Conservation (phyloP, 2,888 invertebrate species). For the Synergus laeviventris region DNA sequence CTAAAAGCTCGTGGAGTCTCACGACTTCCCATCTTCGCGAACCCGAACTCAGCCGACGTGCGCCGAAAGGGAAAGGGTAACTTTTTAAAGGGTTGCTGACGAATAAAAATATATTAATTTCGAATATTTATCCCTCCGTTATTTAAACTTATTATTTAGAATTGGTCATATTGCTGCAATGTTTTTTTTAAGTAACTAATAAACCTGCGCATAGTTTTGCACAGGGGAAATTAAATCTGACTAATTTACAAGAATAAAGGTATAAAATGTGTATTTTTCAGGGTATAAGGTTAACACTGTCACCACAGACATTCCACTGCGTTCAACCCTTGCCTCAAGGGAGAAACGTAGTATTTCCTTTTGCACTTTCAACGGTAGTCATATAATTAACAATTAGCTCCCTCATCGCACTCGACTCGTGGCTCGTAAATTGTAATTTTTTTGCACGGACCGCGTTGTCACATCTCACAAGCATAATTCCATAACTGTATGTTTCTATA, state of each 20-base stretch:
- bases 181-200: neutral
- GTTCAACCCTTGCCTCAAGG: conserved; percentile 37
- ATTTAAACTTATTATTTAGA: neutral
- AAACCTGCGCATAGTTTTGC: neutral
- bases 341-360: conserved; percentile 43
- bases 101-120: neutral
- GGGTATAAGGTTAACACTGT: conserved; percentile 23
- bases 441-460: conserved; percentile 33
- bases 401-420: conserved; percentile 48
- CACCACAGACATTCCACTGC: conserved; percentile 5
- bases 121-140: neutral
- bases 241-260: conserved; percentile 22
- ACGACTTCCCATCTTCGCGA: neutral
- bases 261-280: conserved; percentile 27
- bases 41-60: conserved; percentile 16
- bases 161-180: too few species aligned
- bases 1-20: conserved; percentile 23
- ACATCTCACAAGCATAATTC: conserved; percentile 22
- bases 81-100: neutral
- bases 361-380: conserved; percentile 53
- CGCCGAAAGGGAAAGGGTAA: conserved; percentile 13
- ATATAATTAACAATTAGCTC: conserved; percentile 56
- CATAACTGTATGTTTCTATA: conserved; percentile 15
- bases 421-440: conserved; percentile 52
- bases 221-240: neutral